These are phyloP conservation scores for Crenuchus spilurus DNA, from an alignment of 2,797 vertebrate genomes.

Conservation along the genomic window DNA sequence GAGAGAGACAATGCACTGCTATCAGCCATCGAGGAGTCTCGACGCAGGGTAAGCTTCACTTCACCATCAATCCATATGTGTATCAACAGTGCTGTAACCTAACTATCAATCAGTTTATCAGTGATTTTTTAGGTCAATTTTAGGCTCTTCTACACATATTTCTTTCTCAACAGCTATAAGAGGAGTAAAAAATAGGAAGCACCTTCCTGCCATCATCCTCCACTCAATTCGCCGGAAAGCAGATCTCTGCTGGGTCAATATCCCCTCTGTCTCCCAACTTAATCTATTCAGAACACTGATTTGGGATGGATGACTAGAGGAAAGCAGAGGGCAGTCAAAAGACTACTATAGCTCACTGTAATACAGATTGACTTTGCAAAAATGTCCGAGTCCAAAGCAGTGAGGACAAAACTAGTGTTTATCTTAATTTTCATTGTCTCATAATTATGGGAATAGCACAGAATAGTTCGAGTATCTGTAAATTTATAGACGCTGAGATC, in stretches of 20 bases:
- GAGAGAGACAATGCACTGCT: slow-evolving; percentile 97
- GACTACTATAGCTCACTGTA: neutral
- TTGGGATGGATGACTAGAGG: slow-evolving; percentile 5
- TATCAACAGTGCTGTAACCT: neutral
- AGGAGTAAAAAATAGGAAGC: slow-evolving; percentile 50
- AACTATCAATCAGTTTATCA: neutral
- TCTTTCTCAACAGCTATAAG: slow-evolving; percentile 26
- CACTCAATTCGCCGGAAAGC: slow-evolving; percentile 34
- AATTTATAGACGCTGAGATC: too few relatives aligned
- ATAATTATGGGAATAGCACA: too few relatives aligned
- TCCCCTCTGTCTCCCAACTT: slow-evolving; percentile 33
- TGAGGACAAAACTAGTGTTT: neutral
- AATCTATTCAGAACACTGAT: slow-evolving; percentile 32
- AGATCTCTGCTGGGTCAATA: slow-evolving; percentile 43
- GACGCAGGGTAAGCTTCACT: slow-evolving; percentile 85
- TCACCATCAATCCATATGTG: slow-evolving; percentile 1
- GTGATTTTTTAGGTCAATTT: slow-evolving; percentile 23
- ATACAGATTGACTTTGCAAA: neutral
- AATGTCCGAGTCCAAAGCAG: neutral
- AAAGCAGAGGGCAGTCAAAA: slow-evolving; percentile 13
- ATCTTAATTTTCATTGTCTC: neutral
- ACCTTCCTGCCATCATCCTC: slow-evolving; percentile 45
- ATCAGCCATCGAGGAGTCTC: slow-evolving; percentile 96
- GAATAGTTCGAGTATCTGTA: too few relatives aligned
- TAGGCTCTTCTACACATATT: slow-evolving; percentile 17